Conservation (phyloP, 2,888 invertebrate species). For the Anoplius nigerrimus region DNA sequence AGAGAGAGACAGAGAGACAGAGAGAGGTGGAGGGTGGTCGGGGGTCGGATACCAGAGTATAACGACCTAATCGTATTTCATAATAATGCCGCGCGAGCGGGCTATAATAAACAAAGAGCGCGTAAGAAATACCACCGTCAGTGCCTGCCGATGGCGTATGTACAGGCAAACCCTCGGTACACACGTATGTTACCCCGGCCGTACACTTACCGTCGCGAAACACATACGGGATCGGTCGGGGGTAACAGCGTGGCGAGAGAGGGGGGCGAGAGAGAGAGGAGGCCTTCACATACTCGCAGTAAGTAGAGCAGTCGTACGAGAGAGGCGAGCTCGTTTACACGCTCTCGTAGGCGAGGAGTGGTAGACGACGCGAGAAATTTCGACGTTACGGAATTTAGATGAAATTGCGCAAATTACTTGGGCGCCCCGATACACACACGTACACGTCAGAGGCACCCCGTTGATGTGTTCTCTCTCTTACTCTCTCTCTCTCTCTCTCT, state of each 20-base stretch:
- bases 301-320: conserved; percentile 10
- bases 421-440: conserved; percentile 30
- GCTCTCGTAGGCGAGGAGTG: conserved; percentile 13
- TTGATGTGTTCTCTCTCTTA: too few species aligned
- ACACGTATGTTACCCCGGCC: conserved; percentile 18
- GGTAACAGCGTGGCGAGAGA: too few species aligned
- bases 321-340: conserved; percentile 8
- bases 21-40: conserved; percentile 4
- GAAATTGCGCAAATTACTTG: conserved; percentile 74
- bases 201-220: conserved; percentile 22
- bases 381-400: conserved; percentile 72
- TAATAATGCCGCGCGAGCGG: conserved; percentile 64
- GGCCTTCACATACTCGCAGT: conserved; percentile 23
- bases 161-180: conserved; percentile 7
- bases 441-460: background rate
- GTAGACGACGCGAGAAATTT: conserved; percentile 67
- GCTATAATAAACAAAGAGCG: conserved; percentile 68
- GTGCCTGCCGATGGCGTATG: conserved; percentile 1
- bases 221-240: background rate
- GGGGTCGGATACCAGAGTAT: conserved; percentile 30
- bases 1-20: conserved; percentile 10
- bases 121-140: conserved; percentile 69
- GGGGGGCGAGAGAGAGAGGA: too few species aligned
- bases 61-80: conserved; percentile 69
- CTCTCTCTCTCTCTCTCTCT: too few species aligned